phyloP scores from a whole-genome alignment of 2,113 vertebrate genomes.

The Cheilinus undulatus region DNA sequence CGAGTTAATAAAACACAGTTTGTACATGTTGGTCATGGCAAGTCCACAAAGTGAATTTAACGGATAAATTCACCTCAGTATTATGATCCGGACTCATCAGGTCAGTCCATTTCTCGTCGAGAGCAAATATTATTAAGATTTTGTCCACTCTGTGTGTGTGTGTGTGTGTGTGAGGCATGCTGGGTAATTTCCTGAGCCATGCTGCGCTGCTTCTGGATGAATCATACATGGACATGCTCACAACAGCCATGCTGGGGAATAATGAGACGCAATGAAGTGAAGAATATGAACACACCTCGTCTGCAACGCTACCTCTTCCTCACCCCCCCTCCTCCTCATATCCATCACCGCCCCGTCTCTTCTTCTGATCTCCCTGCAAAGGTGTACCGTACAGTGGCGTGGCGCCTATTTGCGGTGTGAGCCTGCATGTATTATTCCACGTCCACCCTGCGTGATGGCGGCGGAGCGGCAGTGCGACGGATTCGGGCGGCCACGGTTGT shows the following conservation, averaged over 20 bases:
- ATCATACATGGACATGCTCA: constrained; percentile 81
- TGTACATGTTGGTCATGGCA: too few relatives aligned
- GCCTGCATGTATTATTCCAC: constrained; percentile 63
- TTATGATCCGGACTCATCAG: constrained; percentile 39
- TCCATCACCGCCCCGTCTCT: constrained; percentile 33
- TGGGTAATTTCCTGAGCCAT: constrained; percentile 81
- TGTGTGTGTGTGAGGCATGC: constrained; percentile 52
- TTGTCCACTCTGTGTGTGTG: constrained; percentile 2
- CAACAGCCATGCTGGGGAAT: constrained; percentile 59
- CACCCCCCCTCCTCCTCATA: constrained; percentile 21
- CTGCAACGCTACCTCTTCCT: constrained; percentile 47
- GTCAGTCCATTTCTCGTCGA: constrained; percentile 38
- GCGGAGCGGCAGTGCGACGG: constrained; percentile 18
- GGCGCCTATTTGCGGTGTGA: constrained; percentile 56
- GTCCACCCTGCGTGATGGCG: constrained; percentile 10
- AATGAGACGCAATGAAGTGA: constrained; percentile 69
- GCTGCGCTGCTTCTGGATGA: constrained; percentile 60
- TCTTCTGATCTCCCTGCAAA: constrained; percentile 46
- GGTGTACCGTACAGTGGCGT: constrained; percentile 30
- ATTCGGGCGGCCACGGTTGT: constrained; percentile 42
- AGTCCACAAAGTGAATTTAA: too few relatives aligned
- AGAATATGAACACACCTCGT: constrained; percentile 66
- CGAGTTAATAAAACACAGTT: too few relatives aligned
- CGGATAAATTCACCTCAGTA: too few relatives aligned
- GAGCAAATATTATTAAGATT: constrained; percentile 37